Percentiles rank a stretch among this genome's conserved stretches.
Evolutionary conservation across 2,113 vertebrate genomes (phyloP).

Genomic region (Mus pahari): DNA sequence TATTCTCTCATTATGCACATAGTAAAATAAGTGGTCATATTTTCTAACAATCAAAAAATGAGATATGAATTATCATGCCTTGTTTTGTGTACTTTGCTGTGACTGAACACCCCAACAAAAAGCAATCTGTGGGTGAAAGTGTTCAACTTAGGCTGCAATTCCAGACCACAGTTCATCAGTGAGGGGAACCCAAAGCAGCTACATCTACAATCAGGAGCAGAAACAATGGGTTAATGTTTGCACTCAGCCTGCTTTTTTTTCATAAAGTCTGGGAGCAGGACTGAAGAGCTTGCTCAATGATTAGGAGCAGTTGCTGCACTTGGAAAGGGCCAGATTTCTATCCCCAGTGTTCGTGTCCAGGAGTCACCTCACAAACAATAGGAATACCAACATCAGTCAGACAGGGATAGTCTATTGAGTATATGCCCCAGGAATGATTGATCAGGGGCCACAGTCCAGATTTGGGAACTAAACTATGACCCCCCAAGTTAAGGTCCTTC

Average conservation of each 20-base stretch:
- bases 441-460: too few species aligned
- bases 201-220: not conserved
- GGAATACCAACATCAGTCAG: too few species aligned
- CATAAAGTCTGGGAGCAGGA: too few species aligned
- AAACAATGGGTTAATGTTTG: not conserved
- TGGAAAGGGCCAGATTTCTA: not conserved
- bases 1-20: conserved; percentile 20
- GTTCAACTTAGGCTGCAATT: not conserved
- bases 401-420: too few species aligned
- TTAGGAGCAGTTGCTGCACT: not conserved
- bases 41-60: conserved; percentile 9
- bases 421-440: too few species aligned
- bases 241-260: not conserved
- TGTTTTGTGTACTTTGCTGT: not conserved
- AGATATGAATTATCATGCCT: not conserved
- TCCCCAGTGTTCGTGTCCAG: not conserved
- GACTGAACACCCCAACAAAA: not conserved
- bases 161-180: not conserved
- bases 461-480: too few species aligned
- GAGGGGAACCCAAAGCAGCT: not conserved
- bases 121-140: not conserved
- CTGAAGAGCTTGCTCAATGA: not conserved
- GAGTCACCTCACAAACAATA: too few species aligned
- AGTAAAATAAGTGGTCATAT: not conserved
- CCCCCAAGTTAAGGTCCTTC: too few species aligned